A percentile compares a stretch with the other conserved stretches of the same genome.
phyloP scores from a whole-genome alignment of 2,888 invertebrate genomes.

The Chloroclystis v-ata region DNA sequence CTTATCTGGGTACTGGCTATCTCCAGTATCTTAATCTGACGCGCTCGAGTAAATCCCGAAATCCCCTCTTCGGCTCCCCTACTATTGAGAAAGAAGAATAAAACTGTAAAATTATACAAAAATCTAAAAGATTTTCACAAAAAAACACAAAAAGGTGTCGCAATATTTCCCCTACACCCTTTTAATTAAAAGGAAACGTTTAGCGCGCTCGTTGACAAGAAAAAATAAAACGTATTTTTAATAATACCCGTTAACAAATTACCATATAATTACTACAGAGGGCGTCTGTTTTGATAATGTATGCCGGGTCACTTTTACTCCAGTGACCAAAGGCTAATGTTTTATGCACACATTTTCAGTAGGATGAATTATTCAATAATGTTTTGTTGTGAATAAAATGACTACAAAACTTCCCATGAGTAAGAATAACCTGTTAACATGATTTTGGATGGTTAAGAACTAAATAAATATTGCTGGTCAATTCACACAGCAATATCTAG shows the following conservation, averaged over 20 bases:
- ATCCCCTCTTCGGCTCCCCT: too few relatives aligned
- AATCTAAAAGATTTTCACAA: conserved; percentile 11
- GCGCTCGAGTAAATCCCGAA: too few relatives aligned
- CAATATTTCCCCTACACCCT: conserved; percentile 4
- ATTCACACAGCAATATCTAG: not conserved
- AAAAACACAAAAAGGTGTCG: conserved; percentile 2
- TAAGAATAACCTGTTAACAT: too few relatives aligned
- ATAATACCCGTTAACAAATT: conserved; percentile 17
- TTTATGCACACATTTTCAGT: not conserved
- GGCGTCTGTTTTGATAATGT: not conserved
- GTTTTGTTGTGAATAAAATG: not conserved
- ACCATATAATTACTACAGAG: conserved; percentile 16
- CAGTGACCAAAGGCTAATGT: not conserved
- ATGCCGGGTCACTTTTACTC: conserved; percentile 1
- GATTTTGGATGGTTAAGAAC: too few relatives aligned
- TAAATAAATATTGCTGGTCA: not conserved
- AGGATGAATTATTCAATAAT: too few relatives aligned
- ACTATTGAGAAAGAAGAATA: too few relatives aligned
- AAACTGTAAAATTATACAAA: too few relatives aligned
- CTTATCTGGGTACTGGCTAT: too few relatives aligned
- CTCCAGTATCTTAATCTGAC: too few relatives aligned
- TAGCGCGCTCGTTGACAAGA: conserved; percentile 16
- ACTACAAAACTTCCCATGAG: too few relatives aligned
- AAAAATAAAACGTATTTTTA: conserved; percentile 16
- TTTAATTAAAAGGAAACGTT: conserved; percentile 19